Evolutionary conservation across 2,888 invertebrate genomes (phyloP).

Genomic region (Eilema griseolum): DNA sequence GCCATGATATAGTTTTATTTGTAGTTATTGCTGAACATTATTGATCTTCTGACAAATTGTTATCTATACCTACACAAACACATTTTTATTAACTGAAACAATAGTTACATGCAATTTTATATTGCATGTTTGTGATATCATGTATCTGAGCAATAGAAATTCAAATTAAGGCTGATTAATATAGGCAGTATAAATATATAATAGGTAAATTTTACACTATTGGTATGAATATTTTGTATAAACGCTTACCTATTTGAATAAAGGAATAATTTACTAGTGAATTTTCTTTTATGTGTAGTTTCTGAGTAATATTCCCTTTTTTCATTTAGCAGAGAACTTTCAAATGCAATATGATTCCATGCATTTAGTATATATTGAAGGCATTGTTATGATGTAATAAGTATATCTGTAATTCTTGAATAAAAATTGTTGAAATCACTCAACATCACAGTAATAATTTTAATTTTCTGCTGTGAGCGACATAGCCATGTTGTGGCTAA

Average conservation of each 20-base stretch:
- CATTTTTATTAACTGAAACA: background rate
- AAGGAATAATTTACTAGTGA: background rate
- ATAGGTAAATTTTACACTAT: background rate
- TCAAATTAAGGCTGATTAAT: slow-evolving; percentile 31
- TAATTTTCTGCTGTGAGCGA: no score
- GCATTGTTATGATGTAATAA: no score
- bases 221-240: background rate
- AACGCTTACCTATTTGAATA: slow-evolving; percentile 9
- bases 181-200: background rate
- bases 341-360: no score
- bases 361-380: no score
- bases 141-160: background rate
- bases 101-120: background rate
- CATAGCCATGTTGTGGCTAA: no score
- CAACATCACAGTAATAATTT: no score
- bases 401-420: no score
- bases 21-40: background rate
- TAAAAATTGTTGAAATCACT: no score
- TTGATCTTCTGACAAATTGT: background rate
- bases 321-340: no score
- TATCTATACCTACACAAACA: background rate
- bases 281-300: background rate
- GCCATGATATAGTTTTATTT: background rate
- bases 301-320: background rate
- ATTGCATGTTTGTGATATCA: background rate